Evolutionary conservation across 2,797 vertebrate genomes (phyloP).

Genomic region (Sarcoramphus papa): DNA sequence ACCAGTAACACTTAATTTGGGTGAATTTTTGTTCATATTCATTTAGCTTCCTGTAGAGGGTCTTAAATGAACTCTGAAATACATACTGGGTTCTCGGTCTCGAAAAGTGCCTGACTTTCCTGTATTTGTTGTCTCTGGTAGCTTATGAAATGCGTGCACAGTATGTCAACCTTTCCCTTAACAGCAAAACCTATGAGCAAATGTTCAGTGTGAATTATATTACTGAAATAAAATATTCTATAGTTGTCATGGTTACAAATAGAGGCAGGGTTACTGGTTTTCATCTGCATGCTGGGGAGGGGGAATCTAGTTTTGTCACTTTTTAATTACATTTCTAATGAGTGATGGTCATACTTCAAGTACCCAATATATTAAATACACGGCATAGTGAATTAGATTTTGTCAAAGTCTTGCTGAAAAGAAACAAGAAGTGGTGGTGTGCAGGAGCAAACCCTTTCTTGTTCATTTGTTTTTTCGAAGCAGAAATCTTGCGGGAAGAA

Average conservation of each 20-base stretch:
- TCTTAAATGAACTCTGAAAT: not conserved
- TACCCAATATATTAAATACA: conserved; percentile 20
- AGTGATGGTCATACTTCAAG: conserved; percentile 63
- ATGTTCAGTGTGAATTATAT: conserved; percentile 66
- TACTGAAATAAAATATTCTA: conserved; percentile 78
- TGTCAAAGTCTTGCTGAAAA: conserved; percentile 46
- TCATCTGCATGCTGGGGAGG: conserved; percentile 67
- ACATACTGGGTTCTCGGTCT: not conserved
- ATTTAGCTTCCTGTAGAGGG: not conserved
- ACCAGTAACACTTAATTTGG: not conserved
- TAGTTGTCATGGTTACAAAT: conserved; percentile 81
- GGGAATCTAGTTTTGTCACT: conserved; percentile 68
- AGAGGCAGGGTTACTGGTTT: conserved; percentile 78
- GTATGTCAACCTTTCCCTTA: conserved; percentile 53
- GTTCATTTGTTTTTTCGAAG: not conserved
- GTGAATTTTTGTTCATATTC: not conserved
- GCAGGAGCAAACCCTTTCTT: conserved; percentile 8
- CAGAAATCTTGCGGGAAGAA: conserved; percentile 28
- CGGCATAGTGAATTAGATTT: conserved; percentile 36
- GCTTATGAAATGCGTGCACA: conserved; percentile 20
- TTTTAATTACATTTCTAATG: conserved; percentile 69
- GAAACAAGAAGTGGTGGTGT: conserved; percentile 51
- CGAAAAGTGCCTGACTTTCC: not conserved
- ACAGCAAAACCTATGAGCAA: conserved; percentile 67
- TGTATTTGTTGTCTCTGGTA: not conserved